phyloP scores from a whole-genome alignment of 2,888 invertebrate genomes.

The Xestia ashworthii region DNA sequence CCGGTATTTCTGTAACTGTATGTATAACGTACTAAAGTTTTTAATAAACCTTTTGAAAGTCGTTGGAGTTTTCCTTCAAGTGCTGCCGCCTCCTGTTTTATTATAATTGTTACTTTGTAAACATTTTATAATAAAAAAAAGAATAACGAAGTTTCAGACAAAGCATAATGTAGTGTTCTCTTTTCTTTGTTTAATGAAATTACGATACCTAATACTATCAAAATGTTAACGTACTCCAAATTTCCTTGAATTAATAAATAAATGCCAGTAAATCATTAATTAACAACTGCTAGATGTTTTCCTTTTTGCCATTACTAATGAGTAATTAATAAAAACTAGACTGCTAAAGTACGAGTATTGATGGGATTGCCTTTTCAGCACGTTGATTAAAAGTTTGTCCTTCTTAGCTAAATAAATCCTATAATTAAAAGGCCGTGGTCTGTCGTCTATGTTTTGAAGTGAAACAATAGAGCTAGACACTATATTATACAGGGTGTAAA shows the following conservation, averaged over 20 bases:
- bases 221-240: not conserved
- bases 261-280: not conserved
- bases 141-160: too few relatives aligned
- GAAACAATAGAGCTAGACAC: not conserved
- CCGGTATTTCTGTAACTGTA: too few relatives aligned
- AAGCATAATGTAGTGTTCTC: too few relatives aligned
- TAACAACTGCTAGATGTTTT: not conserved
- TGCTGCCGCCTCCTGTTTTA: too few relatives aligned
- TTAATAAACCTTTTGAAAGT: too few relatives aligned
- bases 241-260: not conserved
- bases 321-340: constrained; percentile 1
- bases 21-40: too few relatives aligned
- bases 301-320: not conserved
- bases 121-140: too few relatives aligned
- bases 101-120: too few relatives aligned
- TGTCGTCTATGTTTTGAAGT: not conserved
- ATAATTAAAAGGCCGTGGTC: not conserved
- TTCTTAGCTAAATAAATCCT: not conserved
- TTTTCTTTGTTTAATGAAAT: not conserved
- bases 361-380: not conserved
- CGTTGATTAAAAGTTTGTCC: constrained; percentile 3
- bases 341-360: not conserved
- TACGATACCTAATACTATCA: not conserved
- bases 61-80: too few relatives aligned
- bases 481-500: too few relatives aligned